Evolutionary conservation across 2,797 vertebrate genomes (phyloP).

Genomic region (Enteromius afrohamiltoni): DNA sequence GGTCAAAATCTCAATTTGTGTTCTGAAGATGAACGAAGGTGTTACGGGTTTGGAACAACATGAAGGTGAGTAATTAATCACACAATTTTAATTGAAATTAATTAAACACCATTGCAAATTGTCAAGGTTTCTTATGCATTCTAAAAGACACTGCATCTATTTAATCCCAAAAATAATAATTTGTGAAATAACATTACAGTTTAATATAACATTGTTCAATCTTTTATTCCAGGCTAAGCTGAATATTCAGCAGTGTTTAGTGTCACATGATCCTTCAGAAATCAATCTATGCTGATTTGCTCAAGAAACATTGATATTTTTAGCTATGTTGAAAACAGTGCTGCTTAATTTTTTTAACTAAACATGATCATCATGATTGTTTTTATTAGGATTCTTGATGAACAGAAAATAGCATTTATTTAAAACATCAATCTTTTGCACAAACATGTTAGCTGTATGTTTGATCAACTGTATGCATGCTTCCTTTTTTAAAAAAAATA

Average conservation of each 20-base stretch:
- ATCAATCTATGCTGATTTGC: background rate
- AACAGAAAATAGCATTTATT: background rate
- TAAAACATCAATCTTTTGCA: background rate
- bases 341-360: background rate
- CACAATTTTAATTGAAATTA: background rate
- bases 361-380: background rate
- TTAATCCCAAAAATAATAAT: background rate
- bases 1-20: too few relatives aligned
- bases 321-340: background rate
- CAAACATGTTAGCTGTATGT: background rate
- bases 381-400: background rate
- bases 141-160: background rate
- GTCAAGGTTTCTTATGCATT: background rate
- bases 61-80: too few relatives aligned
- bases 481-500: background rate
- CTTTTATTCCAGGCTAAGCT: background rate
- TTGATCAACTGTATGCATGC: background rate
- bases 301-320: background rate
- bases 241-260: background rate
- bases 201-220: background rate
- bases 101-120: background rate
- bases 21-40: too few relatives aligned
- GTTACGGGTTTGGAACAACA: too few relatives aligned
- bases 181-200: background rate
- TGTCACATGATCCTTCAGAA: background rate